These are phyloP conservation scores for Lates calcarifer DNA, from an alignment of 2,113 vertebrate species.

Conservation along the genomic window DNA sequence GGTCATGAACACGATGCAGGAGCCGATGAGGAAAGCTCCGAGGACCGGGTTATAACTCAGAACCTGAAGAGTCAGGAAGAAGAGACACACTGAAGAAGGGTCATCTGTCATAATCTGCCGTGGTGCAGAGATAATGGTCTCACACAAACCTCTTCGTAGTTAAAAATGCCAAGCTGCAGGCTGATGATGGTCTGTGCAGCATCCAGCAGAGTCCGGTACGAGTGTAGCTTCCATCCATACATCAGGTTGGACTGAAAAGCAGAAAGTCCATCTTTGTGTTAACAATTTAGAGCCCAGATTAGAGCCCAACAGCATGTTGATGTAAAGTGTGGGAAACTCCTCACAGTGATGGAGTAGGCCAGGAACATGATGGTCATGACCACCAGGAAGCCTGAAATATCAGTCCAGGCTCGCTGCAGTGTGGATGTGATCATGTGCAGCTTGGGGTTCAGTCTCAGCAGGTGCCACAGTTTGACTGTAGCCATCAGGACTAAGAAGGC, in stretches of 20 bases:
- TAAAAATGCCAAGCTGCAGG: conserved; percentile 96
- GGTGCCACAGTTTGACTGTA: conserved; percentile 95
- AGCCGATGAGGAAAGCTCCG: conserved; percentile 93
- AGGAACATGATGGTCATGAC: conserved; percentile 93
- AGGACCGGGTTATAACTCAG: conserved; percentile 92
- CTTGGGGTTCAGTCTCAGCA: conserved; percentile 95
- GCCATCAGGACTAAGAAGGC: conserved; percentile 94
- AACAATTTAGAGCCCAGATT: too few species aligned
- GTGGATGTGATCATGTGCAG: conserved; percentile 94
- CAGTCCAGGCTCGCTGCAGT: conserved; percentile 91
- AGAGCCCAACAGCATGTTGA: conserved; percentile 36
- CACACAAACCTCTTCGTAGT: conserved; percentile 92
- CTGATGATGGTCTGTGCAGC: conserved; percentile 93
- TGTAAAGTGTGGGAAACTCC: conserved; percentile 73
- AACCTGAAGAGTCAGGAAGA: conserved; percentile 81
- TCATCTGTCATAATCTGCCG: conserved; percentile 12
- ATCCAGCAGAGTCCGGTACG: conserved; percentile 92
- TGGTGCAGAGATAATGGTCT: conserved; percentile 3
- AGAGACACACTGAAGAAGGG: conserved; percentile 18
- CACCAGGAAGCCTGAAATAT: conserved; percentile 93
- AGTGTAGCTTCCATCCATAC: conserved; percentile 94
- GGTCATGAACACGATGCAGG: conserved; percentile 96
- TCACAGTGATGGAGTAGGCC: conserved; percentile 93
- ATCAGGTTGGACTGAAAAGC: conserved; percentile 91
- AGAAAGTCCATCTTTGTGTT: conserved; percentile 15